Base-by-base conservation (phyloP, 2,888 invertebrate genomes). In the Lepidochrysops patricia region DNA sequence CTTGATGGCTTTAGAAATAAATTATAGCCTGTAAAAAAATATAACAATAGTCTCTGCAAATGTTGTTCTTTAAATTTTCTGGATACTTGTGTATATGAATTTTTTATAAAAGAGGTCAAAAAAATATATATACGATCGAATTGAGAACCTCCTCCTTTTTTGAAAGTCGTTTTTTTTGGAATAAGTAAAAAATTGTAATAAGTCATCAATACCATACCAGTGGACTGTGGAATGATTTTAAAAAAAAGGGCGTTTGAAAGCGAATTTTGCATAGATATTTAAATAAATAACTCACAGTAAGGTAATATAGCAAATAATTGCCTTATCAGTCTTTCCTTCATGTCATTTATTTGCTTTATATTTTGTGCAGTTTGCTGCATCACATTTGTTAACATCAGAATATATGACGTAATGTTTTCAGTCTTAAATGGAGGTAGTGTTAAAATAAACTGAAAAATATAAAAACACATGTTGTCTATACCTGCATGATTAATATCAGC, bases 1-100 rank as follows among this genome's bases (percentile, higher is more conserved):
- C 65, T 71, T 0, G 82, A 62, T 2, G 71, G 73, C 26, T 75
- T 67, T 57, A 75, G 79, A 58, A 82, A 76, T 75, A 77, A 83
- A 3, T 70, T 59, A 58, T 80, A 74, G 67, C 79, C 88, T 89
- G 66, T 13, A 77, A 79, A 60, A 6, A 23, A 7, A n/a, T n/a
- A n/a, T n/a, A n/a, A n/a, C n/a, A n/a, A n/a, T n/a, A n/a, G n/a
- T n/a, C n/a, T n/a, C n/a, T n/a, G n/a, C n/a, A n/a, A n/a, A n/a
- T n/a, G n/a, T n/a, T n/a, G n/a, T n/a, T n/a, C n/a, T n/a, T n/a
- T n/a, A n/a, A n/a, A n/a, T n/a, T n/a, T n/a, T n/a, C n/a, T n/a
- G n/a, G n/a, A n/a, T n/a, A n/a, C n/a, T n/a, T n/a, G n/a, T n/a
- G n/a, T n/a, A n/a, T n/a, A n/a, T n/a, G n/a, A n/a, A n/a, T n/a